These are phyloP conservation scores for Dryobotodes eremita DNA, from an alignment of 2,888 invertebrate species.

Conservation along the genomic window DNA sequence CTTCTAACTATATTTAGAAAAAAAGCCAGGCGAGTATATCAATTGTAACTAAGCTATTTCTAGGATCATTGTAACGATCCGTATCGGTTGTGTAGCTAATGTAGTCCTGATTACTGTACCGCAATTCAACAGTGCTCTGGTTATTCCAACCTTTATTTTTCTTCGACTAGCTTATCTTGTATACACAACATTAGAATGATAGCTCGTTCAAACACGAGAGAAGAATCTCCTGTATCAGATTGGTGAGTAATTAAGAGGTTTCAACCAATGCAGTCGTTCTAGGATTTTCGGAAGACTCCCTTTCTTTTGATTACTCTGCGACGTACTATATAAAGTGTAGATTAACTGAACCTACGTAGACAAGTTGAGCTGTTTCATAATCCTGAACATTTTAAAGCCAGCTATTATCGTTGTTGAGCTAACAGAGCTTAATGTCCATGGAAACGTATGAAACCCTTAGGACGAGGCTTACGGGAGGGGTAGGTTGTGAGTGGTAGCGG, in stretches of 20 bases:
- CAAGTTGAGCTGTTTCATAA: conserved; percentile 47
- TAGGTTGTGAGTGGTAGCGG: conserved; percentile 47
- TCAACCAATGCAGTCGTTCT: neutral
- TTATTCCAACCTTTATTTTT: neutral
- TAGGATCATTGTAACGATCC: neutral
- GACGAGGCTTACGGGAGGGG: conserved; percentile 24
- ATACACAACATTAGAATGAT: neutral
- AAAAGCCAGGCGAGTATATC: too few relatives aligned
- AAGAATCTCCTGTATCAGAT: neutral
- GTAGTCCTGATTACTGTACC: neutral
- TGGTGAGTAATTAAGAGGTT: too few relatives aligned
- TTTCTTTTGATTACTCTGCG: too few relatives aligned
- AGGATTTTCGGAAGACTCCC: neutral
- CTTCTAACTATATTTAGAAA: neutral
- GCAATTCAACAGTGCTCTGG: neutral
- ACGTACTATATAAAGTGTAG: conserved; percentile 17
- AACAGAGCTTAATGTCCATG: conserved; percentile 69
- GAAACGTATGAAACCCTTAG: conserved; percentile 69
- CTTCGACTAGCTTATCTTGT: neutral
- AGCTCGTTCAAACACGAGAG: neutral
- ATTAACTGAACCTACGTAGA: conserved; percentile 41
- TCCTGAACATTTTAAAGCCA: conserved; percentile 67
- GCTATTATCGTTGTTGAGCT: conserved; percentile 64
- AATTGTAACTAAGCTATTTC: neutral
- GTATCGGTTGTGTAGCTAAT: neutral